Base-by-base conservation (phyloP, 2,888 invertebrate genomes). In the Adelognathus sp. region DNA sequence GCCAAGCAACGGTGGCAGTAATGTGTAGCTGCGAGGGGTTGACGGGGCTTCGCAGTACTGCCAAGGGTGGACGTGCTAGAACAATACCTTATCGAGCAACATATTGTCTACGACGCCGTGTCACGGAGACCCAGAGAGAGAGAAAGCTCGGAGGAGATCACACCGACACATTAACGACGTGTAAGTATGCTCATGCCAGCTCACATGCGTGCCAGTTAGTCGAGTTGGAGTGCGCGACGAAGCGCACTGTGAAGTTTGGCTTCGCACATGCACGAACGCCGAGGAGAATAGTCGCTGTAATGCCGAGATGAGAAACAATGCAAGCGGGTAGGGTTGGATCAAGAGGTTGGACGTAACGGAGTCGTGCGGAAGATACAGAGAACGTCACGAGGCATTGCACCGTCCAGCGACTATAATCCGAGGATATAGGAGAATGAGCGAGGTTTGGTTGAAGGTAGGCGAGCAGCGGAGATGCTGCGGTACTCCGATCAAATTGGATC, bases 81-180 rank as follows among this genome's bases (percentile, higher is more conserved):
- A 90, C 90, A 90, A 90, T 90, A 87, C 86, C 89, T 88, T 90
- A 90, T 90, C 89, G 89, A 87, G 88, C 86, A 89, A 88, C 89
- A 88, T n/a, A n/a, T 90, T 89, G 89, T 89, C 85, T 86, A 80
- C 76, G 76, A 78, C 67, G 74, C 61, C 44, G 44, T 63, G 56
- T 67, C 52, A 29, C 50, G 58, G 56, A 76, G 66, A 74, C 54
- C 67, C 18, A 18, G 31, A 24, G 64, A 33, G 76, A 46, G 52
- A 46, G 61, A 36, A 66, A 58, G 58, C 33, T 39, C 50, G 52
- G 44, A 21, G 52, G 44, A 21, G 44, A 41, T 24, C 29, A 33
- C 18, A 33, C 41, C 33, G 14, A 52, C 31, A 27, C 18, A 46
- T 56, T 21, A 36, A 67, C 63, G 39, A 58, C 44, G 9, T 41